These are phyloP conservation scores for Orbicella faveolata DNA, from an alignment of 64 coral and sea anemone genomes.

Conservation along the genomic window DNA sequence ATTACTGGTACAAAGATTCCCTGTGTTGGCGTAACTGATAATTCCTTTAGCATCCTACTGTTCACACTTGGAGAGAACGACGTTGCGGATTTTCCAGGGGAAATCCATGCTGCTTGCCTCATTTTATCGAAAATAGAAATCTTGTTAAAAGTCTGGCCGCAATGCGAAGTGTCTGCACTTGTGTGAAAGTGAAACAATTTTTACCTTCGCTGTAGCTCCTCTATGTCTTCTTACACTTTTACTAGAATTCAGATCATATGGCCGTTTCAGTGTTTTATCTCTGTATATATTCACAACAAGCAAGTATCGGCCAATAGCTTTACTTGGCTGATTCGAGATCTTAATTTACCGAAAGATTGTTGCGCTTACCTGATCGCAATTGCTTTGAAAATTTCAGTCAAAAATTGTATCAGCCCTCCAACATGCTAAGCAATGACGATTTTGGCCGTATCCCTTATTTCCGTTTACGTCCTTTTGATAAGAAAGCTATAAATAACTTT, in stretches of 20 bases:
- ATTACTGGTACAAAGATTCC: slow-evolving; percentile 14
- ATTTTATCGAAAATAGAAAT: not conserved
- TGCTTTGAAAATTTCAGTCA: not conserved
- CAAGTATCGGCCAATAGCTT: not conserved
- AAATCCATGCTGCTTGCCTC: not conserved
- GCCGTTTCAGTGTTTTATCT: not conserved
- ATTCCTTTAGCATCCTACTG: slow-evolving; percentile 24
- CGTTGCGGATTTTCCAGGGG: not conserved
- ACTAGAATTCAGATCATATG: no score
- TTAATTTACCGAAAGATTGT: not conserved
- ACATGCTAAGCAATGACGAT: not conserved
- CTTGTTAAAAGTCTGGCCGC: not conserved
- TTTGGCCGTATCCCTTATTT: not conserved
- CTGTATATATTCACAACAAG: not conserved
- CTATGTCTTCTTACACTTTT: no score
- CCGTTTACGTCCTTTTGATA: not conserved
- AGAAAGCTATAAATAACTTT: not conserved
- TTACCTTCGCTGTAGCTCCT: no score
- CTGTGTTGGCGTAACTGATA: not conserved
- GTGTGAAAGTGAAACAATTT: no score
- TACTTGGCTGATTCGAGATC: not conserved
- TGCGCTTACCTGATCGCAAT: not conserved
- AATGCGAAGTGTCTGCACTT: not conserved
- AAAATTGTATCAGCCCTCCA: not conserved
- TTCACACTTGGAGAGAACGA: slow-evolving; percentile 16